Evolutionary conservation across 2,797 vertebrate species (phyloP), one percentile per base, ranked within the genome.

Genomic region (Cirrhinus molitorella): DNA sequence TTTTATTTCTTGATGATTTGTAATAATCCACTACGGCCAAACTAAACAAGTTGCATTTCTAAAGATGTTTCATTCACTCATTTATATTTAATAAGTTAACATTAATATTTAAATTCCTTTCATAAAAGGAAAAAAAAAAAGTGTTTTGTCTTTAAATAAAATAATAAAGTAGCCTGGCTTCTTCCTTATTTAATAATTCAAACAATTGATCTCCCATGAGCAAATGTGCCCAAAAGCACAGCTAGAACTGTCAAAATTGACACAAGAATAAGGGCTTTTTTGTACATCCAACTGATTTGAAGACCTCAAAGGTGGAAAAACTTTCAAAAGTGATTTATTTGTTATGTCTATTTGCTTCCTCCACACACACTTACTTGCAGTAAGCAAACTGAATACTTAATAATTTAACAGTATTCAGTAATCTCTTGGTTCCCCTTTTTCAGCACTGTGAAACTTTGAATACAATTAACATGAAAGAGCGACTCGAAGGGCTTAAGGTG

Each of bases 101-200:
- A 86, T 87, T 77, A 88, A 88, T 87, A 51, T 79, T 88, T 84
- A 86, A 87, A 82, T 79, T 40, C 43, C 76, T 77, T 66, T 84
- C 79, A 84, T 70, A 51, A 83, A 87, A 80, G 51, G 5, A 66
- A 80, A 79, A 76, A 77, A 73, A 74, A 49, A 34, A 70, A 13
- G 59, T 71, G 72, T 83, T 80, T 85, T 83, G 70, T 82, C 75
- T 84, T 79, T 68, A 75, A 68, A 81, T 80, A 77, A 55, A 21
- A 55, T 7, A 43, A 61, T 80, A 87, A 74, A 84, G 55, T 74
- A 45, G 43, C 23, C 67, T 80, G 21, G 61, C 40, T 81, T 81
- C 75, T 81, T 57, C 75, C 79, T 37, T 61, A 63, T 23, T 88
- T 80, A 87, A 88, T 88, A 87, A 88, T 87, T 84, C 81, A 88